phyloP scores from a whole-genome alignment of 2,888 invertebrate species.

The Ametastegia equiseti region DNA sequence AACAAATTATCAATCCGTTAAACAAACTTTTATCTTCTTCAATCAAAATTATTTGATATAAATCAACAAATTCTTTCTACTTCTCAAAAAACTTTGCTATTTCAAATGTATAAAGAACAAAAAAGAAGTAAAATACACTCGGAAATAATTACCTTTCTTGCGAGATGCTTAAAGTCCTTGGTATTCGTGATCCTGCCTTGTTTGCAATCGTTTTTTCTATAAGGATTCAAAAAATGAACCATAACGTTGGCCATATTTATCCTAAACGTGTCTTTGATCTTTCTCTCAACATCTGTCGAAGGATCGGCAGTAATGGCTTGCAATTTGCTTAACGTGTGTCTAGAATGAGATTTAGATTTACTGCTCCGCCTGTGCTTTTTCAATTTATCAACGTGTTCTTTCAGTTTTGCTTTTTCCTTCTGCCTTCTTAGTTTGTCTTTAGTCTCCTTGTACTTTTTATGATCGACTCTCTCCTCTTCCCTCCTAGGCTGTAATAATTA shows the following conservation, averaged over 20 bases:
- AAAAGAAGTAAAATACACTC: no score
- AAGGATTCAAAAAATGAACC: constrained; percentile 92
- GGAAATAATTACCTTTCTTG: constrained; percentile 85
- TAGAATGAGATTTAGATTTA: constrained; percentile 66
- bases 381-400: constrained; percentile 76
- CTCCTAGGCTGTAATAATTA: constrained; percentile 82
- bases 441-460: constrained; percentile 87
- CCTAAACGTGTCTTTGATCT: constrained; percentile 92
- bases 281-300: constrained; percentile 80
- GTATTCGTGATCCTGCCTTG: constrained; percentile 91
- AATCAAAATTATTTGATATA: not conserved
- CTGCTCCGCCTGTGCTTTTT: constrained; percentile 72
- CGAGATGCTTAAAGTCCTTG: constrained; percentile 96
- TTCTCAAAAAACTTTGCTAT: no score
- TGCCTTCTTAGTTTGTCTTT: constrained; percentile 87
- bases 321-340: constrained; percentile 66
- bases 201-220: constrained; percentile 90
- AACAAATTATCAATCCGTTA: not conserved
- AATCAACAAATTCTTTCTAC: constrained; percentile 31
- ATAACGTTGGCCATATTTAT: constrained; percentile 88
- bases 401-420: constrained; percentile 79
- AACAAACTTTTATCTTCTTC: not conserved
- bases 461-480: constrained; percentile 87
- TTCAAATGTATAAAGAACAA: constrained; percentile 38
- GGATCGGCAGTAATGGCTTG: constrained; percentile 76